Conservation (phyloP, 2,113 vertebrate species). For the Choloepus hoffmanni region DNA sequence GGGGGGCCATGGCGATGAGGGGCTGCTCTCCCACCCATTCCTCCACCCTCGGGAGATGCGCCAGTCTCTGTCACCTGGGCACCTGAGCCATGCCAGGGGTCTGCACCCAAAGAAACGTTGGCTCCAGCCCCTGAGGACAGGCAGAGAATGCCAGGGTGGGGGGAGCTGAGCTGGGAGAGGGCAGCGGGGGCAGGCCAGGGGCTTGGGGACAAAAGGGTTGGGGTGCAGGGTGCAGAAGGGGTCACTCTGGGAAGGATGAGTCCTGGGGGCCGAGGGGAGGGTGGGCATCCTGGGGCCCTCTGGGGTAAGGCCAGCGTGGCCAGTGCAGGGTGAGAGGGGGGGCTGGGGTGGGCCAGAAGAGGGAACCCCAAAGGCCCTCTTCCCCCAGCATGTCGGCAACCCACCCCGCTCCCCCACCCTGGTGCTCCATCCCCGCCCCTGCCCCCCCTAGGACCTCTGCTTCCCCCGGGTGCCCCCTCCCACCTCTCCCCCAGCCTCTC, state of each 20-base stretch:
- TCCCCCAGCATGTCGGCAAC: neutral
- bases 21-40: no score
- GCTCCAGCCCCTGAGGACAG: neutral
- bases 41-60: neutral
- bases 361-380: neutral
- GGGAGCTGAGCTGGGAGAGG: neutral
- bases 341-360: neutral
- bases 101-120: neutral
- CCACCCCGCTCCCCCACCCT: neutral
- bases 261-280: neutral
- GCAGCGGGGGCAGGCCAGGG: fast-evolving
- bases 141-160: neutral
- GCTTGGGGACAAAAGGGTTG: neutral
- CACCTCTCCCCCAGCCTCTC: conserved; percentile 28
- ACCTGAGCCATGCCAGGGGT: neutral
- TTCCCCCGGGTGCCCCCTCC: neutral
- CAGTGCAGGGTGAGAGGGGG: neutral
- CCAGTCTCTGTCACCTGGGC: neutral
- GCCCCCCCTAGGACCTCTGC: conserved; percentile 18
- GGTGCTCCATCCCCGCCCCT: neutral
- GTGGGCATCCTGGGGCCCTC: no score
- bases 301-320: neutral
- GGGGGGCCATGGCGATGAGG: fast-evolving
- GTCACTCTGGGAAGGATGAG: neutral
- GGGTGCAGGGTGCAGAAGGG: no score